Base-by-base conservation (phyloP, 2,113 vertebrate species). In the Corythoichthys intestinalis region DNA sequence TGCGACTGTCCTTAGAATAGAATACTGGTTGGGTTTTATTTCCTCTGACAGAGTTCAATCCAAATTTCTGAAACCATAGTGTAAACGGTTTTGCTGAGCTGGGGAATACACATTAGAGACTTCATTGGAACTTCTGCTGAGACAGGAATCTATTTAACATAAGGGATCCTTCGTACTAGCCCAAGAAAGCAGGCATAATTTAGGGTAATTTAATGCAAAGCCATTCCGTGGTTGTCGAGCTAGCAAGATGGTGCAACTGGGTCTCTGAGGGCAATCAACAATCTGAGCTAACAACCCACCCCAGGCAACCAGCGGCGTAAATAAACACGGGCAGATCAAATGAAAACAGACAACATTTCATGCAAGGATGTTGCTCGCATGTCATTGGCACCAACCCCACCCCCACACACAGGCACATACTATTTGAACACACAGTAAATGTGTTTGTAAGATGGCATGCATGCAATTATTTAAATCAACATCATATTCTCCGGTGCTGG, bases 381-480 rank as follows among this genome's bases (percentile, higher is more conserved):
- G 61, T 71, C 72, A 68, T 12, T 58, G 35, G 37, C 13, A 37
- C 12, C 12, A n/a, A 28, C 56, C 2, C 13, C 48, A 28, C 20
- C 44, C 63, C 7, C 66, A 69, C 60, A 53, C 47, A 41, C 60
- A 66, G 56, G 58, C 39, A 64, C 64, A 58, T 17, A 44, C 50
- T 13, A 12, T 57, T 57, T 13, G 6, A 37, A 58, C 12, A 20
- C 2, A 68, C 59, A 66, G 67, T 65, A 75, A 82, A 77, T 76
- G 75, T 58, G 70, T 67, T 75, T 77, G 76, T 80, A 81, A 49
- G 72, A 86, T 13, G 75, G 77, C 69, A 60, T 73, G 84, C 77
- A 76, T 77, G 70, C 76, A 75, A 77, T 86, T 85, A 85, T 83
- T 71, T 80, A 58, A 83, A 86, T 86, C 83, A 85, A 75, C 75